Conservation (phyloP, 2,797 vertebrate genomes). For the Clarias pachynema region DNA sequence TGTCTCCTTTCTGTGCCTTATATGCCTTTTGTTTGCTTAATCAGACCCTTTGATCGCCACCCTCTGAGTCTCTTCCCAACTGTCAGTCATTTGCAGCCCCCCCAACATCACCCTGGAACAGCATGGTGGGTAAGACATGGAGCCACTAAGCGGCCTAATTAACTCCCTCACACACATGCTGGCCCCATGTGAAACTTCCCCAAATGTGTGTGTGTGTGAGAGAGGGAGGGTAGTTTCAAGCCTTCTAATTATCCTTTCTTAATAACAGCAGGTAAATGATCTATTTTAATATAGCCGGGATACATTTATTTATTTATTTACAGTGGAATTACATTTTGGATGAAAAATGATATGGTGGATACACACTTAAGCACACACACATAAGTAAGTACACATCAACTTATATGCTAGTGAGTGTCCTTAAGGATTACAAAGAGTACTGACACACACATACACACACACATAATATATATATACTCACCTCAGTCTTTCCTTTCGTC, state of each 20-base stretch:
- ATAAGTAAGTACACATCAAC: not conserved
- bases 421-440: slow-evolving; percentile 33
- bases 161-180: slow-evolving; percentile 47
- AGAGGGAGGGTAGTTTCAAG: not conserved
- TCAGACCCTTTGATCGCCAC: slow-evolving; percentile 47
- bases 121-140: slow-evolving; percentile 40
- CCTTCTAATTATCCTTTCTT: slow-evolving; percentile 15
- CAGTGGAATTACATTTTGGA: not conserved
- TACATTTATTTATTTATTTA: not conserved
- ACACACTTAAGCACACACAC: not conserved
- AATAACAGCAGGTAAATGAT: slow-evolving; percentile 5
- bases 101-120: slow-evolving; percentile 20
- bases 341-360: not conserved
- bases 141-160: slow-evolving; percentile 59
- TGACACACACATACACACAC: slow-evolving; percentile 32
- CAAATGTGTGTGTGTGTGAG: not conserved
- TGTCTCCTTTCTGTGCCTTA: slow-evolving; percentile 5
- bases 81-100: slow-evolving; percentile 52
- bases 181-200: slow-evolving; percentile 16
- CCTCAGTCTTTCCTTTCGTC: slow-evolving; percentile 80
- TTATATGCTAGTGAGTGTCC: slow-evolving; percentile 15
- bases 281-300: not conserved
- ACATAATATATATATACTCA: slow-evolving; percentile 15
- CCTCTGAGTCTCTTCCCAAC: slow-evolving; percentile 39
- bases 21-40: slow-evolving; percentile 54